These are phyloP conservation scores for Vespertilio murinus DNA, from an alignment of 2,797 vertebrate genomes.

Conservation along the genomic window DNA sequence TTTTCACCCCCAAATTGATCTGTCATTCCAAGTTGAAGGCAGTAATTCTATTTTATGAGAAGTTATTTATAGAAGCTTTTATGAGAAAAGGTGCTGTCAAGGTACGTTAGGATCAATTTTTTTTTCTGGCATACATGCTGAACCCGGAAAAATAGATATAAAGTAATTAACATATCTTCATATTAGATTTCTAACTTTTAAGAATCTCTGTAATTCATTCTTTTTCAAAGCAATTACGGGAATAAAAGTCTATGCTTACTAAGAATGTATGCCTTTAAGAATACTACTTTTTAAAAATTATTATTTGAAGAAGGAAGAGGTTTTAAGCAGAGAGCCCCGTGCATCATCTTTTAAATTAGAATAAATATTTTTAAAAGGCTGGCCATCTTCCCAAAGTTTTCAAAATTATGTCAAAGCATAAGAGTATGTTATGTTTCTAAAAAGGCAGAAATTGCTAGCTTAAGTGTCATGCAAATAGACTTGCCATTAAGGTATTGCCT, in stretches of 20 bases:
- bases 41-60: slow-evolving; percentile 36
- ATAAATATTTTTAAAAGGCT: background rate
- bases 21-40: slow-evolving; percentile 4
- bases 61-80: slow-evolving; percentile 48
- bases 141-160: slow-evolving; percentile 32
- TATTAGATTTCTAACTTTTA: background rate
- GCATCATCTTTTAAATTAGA: background rate
- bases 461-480: background rate
- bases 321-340: background rate
- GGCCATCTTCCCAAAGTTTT: background rate
- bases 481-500: background rate
- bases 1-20: background rate
- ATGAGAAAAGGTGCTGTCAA: slow-evolving; percentile 17
- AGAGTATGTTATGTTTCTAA: background rate
- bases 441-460: background rate
- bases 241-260: background rate
- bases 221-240: background rate
- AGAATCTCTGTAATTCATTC: background rate
- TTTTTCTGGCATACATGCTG: slow-evolving; percentile 41
- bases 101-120: background rate
- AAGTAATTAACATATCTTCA: background rate
- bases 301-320: background rate
- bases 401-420: background rate
- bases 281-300: background rate
- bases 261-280: background rate